These are phyloP conservation scores for Himalopsyche kuldschensis DNA, from an alignment of 2,888 invertebrate genomes.

Conservation along the genomic window DNA sequence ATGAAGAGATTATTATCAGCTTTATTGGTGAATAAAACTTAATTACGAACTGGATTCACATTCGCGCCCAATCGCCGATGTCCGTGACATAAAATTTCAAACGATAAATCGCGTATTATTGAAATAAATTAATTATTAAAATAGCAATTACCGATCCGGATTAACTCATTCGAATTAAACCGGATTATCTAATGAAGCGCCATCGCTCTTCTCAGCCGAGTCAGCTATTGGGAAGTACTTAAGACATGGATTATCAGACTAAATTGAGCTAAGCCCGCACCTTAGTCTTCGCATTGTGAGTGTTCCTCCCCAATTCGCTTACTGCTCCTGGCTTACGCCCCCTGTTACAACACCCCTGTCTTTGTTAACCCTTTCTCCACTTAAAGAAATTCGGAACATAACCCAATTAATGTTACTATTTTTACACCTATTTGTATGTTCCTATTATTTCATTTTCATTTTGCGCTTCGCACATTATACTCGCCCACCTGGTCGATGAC, in stretches of 20 bases:
- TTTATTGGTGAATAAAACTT: neutral
- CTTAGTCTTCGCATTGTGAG: conserved; percentile 1
- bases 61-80: neutral
- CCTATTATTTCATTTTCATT: neutral
- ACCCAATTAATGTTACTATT: neutral
- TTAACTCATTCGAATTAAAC: neutral
- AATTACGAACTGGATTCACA: neutral
- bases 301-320: neutral
- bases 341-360: neutral
- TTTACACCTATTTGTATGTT: neutral
- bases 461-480: too few species aligned
- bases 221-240: conserved; percentile 37
- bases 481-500: too few species aligned
- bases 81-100: neutral
- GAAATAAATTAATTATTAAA: neutral
- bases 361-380: neutral
- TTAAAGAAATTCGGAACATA: neutral
- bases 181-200: neutral
- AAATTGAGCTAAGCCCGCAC: conserved; percentile 32
- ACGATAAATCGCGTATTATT: neutral
- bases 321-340: neutral
- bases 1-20: neutral
- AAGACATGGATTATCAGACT: conserved; percentile 36
- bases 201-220: conserved; percentile 7
- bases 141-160: neutral